Evolutionary conservation across 1,140 invertebrate genomes (phyloP).

Genomic region (Copidosoma floridanum): DNA sequence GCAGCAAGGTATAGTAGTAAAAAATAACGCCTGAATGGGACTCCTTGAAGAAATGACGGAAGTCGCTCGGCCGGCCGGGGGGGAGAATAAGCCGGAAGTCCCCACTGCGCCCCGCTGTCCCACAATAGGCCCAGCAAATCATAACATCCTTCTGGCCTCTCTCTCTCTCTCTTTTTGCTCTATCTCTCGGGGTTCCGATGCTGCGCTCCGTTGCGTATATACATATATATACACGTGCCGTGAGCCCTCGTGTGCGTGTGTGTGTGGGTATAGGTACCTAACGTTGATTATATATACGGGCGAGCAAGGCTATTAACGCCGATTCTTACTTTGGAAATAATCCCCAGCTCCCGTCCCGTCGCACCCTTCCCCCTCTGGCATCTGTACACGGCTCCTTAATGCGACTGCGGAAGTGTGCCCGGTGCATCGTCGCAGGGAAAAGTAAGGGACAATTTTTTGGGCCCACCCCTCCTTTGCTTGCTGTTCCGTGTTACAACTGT

Average conservation of each 20-base stretch:
- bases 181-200: too few relatives aligned
- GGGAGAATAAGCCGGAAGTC: constrained; percentile 49
- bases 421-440: constrained; percentile 15
- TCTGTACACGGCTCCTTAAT: too few relatives aligned
- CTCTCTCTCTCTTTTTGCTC: too few relatives aligned
- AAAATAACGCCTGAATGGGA: constrained; percentile 48
- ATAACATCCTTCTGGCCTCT: constrained; percentile 43
- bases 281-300: too few relatives aligned
- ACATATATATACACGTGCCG: constrained; percentile 37
- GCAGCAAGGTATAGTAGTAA: too few relatives aligned
- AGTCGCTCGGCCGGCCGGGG: constrained; percentile 32
- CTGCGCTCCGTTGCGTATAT: constrained; percentile 40
- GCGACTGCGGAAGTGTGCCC: constrained; percentile 24
- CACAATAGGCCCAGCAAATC: constrained; percentile 44
- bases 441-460: background rate
- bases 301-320: too few relatives aligned
- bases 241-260: background rate
- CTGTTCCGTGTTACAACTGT: background rate
- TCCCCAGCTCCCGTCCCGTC: too few relatives aligned
- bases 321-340: too few relatives aligned
- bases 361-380: too few relatives aligned
- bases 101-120: constrained; percentile 39
- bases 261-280: too few relatives aligned
- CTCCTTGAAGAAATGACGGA: constrained; percentile 49
- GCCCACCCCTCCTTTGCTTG: background rate